Evolutionary conservation across 1,140 invertebrate genomes (phyloP), one percentile per base, ranked within the genome.

Genomic region (Achroia grisella): DNA sequence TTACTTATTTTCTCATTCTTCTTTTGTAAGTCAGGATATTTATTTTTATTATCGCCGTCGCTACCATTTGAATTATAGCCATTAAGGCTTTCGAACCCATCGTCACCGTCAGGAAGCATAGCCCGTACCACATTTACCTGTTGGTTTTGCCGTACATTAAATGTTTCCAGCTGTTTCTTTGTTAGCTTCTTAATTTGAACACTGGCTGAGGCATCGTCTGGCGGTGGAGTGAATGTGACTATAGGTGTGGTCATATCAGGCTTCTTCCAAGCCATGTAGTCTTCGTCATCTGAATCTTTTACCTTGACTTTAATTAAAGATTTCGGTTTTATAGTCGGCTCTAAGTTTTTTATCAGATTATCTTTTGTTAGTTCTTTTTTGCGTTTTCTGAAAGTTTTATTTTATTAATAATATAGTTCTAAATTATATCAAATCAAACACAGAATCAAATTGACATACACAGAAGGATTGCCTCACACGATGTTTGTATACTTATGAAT

Each of bases 61-160:
- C 86, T 87, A 39, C 92, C 91, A 73, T 93, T 92, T 1, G 93
- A 94, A 51, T 91, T 92, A 69, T 94, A 93, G 10, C 93, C 92
- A 69, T 93, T 94, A n/a, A 95, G 85, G 69, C 93, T 95, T 82
- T 95, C 94, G 73, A 95, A 95, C 10, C 93, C 93, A 77, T 95
- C 93, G 66, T 95, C 94, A 34, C 94, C 93, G 34, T 85, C 81
- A 11, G 77, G 75, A 10, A 85, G 72, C 27, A 68, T 60, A 0
- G 62, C 52, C 49, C 68, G 67, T 3, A 62, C 56, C 10, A 62
- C 40, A 10, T 62, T 60, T 14, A 52, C 50, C 40, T 66, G 59
- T 30, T 61, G 33, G 33, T 71, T 72, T 43, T 72, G 75, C 13
- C 71, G 48, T 13, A 78, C 65, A 48, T 82, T 81, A 43, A 80